Conservation (phyloP, 2,113 vertebrate genomes). For the Lepisosteus oculatus region DNA sequence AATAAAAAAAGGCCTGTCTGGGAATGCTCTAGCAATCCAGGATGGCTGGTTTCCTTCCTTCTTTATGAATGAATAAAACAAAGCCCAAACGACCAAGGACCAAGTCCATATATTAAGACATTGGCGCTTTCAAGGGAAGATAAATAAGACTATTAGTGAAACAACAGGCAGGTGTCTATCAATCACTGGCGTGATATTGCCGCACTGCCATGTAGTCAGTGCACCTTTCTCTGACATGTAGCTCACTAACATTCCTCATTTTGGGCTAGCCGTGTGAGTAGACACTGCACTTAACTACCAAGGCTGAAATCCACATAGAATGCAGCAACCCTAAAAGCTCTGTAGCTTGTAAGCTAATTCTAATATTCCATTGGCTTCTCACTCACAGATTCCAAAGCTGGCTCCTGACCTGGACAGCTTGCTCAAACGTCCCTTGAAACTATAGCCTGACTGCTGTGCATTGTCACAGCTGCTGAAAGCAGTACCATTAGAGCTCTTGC, state of each 20-base stretch:
- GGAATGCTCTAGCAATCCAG: no score
- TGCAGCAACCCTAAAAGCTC: neutral
- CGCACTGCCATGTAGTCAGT: neutral
- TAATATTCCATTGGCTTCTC: neutral
- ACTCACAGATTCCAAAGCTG: neutral
- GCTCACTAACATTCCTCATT: neutral
- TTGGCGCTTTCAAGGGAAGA: no score
- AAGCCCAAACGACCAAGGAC: no score
- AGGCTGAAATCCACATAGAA: neutral
- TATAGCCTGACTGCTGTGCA: no score
- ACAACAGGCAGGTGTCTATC: slow-evolving; percentile 1
- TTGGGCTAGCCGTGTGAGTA: neutral
- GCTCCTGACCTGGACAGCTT: neutral
- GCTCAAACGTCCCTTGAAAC: no score
- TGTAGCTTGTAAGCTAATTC: neutral
- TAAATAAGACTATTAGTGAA: no score
- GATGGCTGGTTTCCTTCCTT: no score
- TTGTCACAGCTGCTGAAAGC: no score
- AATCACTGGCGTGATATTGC: neutral
- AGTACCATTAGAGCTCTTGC: no score
- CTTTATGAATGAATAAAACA: no score
- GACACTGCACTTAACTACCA: slow-evolving; percentile 4
- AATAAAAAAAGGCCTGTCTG: no score
- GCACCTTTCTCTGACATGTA: neutral
- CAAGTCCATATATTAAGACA: no score